These are phyloP conservation scores for Ammospiza maritima DNA, from an alignment of 2,797 vertebrate species.

Conservation along the genomic window DNA sequence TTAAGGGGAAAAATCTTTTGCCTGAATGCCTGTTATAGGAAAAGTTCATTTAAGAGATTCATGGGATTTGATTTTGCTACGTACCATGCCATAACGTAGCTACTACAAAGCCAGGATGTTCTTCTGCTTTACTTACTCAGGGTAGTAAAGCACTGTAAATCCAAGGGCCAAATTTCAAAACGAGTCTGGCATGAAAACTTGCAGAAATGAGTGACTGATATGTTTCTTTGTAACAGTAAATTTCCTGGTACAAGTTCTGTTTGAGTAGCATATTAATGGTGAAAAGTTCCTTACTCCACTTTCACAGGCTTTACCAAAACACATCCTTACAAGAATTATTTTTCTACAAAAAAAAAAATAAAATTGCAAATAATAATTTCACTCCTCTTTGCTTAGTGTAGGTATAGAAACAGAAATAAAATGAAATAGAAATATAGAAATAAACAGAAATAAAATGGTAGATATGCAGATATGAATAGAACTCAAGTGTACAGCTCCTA, in stretches of 20 bases:
- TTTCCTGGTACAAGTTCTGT: not conserved
- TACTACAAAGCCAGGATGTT: not conserved
- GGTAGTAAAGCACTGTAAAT: not conserved
- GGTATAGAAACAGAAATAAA: not conserved
- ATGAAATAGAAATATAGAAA: no score
- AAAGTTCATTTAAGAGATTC: not conserved
- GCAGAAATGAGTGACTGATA: not conserved
- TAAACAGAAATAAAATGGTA: not conserved
- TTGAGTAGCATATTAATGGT: not conserved
- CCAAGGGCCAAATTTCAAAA: not conserved
- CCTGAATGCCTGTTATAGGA: not conserved
- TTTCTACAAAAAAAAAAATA: not conserved
- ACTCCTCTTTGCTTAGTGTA: not conserved
- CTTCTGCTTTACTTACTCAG: not conserved
- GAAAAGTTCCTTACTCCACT: not conserved
- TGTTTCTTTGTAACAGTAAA: not conserved
- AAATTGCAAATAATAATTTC: fast-evolving
- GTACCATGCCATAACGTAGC: not conserved
- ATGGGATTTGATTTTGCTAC: not conserved
- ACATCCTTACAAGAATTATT: not conserved
- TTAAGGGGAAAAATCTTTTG: not conserved
- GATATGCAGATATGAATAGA: not conserved
- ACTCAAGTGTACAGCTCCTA: fast-evolving
- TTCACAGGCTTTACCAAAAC: not conserved
- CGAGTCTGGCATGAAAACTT: not conserved